These are phyloP conservation scores for Yponomeuta cagnagella DNA, from an alignment of 2,888 invertebrate species.

Conservation along the genomic window DNA sequence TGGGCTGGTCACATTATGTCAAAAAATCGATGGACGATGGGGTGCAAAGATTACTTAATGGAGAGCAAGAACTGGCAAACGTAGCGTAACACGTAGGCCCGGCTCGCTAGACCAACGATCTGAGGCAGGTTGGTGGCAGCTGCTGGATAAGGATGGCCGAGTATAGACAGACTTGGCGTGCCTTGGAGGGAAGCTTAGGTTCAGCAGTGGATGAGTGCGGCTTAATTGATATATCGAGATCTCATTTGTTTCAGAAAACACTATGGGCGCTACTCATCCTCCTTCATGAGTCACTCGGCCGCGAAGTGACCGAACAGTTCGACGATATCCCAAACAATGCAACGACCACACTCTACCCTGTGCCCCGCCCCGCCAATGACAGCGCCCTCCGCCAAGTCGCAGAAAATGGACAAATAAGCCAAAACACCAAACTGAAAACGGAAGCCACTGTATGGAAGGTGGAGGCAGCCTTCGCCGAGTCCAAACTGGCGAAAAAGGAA, in stretches of 20 bases:
- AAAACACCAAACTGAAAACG: conserved; percentile 14
- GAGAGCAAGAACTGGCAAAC: too few species aligned
- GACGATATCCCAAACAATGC: conserved; percentile 38
- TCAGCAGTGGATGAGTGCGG: too few species aligned
- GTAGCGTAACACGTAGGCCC: too few species aligned
- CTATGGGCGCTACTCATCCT: conserved; percentile 33
- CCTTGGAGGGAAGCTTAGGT: too few species aligned
- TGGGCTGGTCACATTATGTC: too few species aligned
- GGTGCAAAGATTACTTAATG: too few species aligned
- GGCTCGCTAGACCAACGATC: too few species aligned
- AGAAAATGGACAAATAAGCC: background rate
- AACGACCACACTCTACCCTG: conserved; percentile 52
- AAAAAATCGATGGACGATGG: too few species aligned
- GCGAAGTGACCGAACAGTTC: conserved; percentile 32
- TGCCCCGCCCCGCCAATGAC: conserved; percentile 24
- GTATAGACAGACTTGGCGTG: too few species aligned
- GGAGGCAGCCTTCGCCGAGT: conserved; percentile 9
- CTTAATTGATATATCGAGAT: too few species aligned
- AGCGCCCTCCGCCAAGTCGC: conserved; percentile 16
- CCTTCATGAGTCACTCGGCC: conserved; percentile 24
- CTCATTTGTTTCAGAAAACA: conserved; percentile 31
- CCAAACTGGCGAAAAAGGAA: conserved; percentile 18
- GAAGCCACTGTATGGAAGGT: conserved; percentile 7
- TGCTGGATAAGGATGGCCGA: too few species aligned
- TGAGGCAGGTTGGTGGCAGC: too few species aligned